Conservation (phyloP, 2,888 invertebrate species). For the Hypsopygia costalis region DNA sequence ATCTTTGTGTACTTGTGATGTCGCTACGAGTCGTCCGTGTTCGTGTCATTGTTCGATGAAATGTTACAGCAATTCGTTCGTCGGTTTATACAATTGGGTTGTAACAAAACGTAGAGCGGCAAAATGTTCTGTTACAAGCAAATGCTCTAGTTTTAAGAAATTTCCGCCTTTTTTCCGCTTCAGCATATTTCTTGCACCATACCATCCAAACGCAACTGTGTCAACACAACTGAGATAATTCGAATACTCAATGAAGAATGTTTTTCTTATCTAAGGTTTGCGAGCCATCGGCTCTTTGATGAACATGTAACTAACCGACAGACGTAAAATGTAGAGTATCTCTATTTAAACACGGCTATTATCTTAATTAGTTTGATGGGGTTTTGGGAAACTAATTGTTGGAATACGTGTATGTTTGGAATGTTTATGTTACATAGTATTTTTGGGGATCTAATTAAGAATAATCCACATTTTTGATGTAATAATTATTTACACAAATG, state of each 20-base stretch:
- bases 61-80: no score
- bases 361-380: constrained; percentile 20
- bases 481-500: no score
- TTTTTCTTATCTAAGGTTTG: constrained; percentile 70
- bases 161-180: constrained; percentile 17
- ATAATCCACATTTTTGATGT: no score
- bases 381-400: constrained; percentile 7
- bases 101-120: no score
- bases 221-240: constrained; percentile 71
- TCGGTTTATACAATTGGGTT: no score
- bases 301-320: constrained; percentile 41
- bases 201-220: constrained; percentile 55
- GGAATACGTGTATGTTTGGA: neutral
- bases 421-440: no score
- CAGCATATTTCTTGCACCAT: constrained; percentile 22
- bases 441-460: no score
- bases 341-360: constrained; percentile 16
- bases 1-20: no score
- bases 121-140: no score
- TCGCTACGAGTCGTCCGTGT: no score
- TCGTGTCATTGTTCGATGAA: no score
- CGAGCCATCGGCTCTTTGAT: constrained; percentile 57
- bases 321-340: constrained; percentile 21
- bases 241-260: constrained; percentile 68
- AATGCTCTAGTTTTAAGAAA: no score